Percentiles rank a stretch among this genome's conserved stretches.
Conservation (phyloP, 2,888 invertebrate species). For the Brachycybe producta region DNA sequence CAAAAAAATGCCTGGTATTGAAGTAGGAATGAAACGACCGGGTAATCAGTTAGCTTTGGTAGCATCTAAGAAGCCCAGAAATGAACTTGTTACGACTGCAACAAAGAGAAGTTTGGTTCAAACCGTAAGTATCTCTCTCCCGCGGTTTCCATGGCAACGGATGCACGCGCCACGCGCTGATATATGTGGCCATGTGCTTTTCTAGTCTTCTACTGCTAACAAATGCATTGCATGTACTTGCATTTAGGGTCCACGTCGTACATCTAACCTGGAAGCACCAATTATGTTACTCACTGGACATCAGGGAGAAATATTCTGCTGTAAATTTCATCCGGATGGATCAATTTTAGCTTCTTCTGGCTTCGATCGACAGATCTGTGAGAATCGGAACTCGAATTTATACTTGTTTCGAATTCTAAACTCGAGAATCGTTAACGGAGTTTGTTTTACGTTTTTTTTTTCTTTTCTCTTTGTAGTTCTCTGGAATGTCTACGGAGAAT, state of each 20-base stretch:
- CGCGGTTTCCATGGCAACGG: background rate
- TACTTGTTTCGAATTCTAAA: background rate
- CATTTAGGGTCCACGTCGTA: constrained; percentile 53
- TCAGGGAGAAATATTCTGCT: constrained; percentile 85
- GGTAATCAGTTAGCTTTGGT: constrained; percentile 49
- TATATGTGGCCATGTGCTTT: background rate
- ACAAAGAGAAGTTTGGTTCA: background rate
- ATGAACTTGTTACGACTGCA: constrained; percentile 48
- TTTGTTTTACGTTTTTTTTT: background rate
- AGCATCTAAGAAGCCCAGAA: constrained; percentile 39
- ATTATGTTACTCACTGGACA: constrained; percentile 95
- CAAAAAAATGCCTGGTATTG: constrained; percentile 15
- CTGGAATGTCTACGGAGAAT: constrained; percentile 96
- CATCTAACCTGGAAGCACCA: constrained; percentile 77
- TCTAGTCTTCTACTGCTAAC: background rate
- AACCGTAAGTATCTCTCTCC: background rate
- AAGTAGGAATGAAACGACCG: constrained; percentile 47
- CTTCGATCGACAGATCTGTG: constrained; percentile 89
- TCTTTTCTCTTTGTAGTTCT: constrained; percentile 39
- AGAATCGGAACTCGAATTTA: constrained; percentile 33
- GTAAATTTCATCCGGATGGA: constrained; percentile 93
- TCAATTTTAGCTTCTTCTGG: constrained; percentile 86
- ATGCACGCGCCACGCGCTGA: background rate
- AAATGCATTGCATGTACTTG: background rate
- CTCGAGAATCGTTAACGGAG: too few species aligned